A percentile compares a stretch with the other conserved stretches of the same genome.
These are phyloP conservation scores for Lepidothrix coronata DNA, from an alignment of 2,113 vertebrate genomes.

Conservation along the genomic window DNA sequence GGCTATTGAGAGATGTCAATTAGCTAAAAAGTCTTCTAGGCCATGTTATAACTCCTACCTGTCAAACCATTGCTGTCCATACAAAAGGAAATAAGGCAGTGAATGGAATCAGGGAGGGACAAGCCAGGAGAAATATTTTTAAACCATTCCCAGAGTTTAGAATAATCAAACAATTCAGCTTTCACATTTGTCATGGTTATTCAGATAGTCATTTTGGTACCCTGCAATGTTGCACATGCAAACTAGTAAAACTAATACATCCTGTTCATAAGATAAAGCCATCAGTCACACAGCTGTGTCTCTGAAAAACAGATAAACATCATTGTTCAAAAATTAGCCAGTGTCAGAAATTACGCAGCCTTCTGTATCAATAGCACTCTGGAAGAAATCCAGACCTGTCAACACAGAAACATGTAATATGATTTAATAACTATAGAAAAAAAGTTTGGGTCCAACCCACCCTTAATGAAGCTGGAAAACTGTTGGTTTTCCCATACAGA, in stretches of 20 bases:
- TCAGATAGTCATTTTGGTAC: conserved; percentile 9
- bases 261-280: conserved; percentile 25
- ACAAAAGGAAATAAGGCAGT: conserved; percentile 23
- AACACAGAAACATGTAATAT: neutral
- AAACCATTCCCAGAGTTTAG: conserved; percentile 34
- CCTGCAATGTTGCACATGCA: neutral
- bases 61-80: neutral
- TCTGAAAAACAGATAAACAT: conserved; percentile 44
- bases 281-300: conserved; percentile 3
- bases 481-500: neutral
- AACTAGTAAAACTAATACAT: conserved; percentile 32
- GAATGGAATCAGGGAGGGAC: neutral
- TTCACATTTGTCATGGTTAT: conserved; percentile 35
- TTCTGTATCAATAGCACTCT: conserved; percentile 39
- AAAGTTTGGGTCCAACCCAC: neutral
- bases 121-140: neutral
- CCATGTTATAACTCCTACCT: neutral
- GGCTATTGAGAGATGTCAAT: neutral
- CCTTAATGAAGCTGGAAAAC: conserved; percentile 34
- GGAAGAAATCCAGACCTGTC: conserved; percentile 30
- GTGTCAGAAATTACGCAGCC: conserved; percentile 7
- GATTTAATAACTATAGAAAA: conserved; percentile 38
- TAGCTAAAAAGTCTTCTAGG: conserved; percentile 15
- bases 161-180: conserved; percentile 26
- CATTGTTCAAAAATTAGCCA: conserved; percentile 25